phyloP scores from a whole-genome alignment of 2,113 vertebrate genomes.

The Melanerpes aurifrons region DNA sequence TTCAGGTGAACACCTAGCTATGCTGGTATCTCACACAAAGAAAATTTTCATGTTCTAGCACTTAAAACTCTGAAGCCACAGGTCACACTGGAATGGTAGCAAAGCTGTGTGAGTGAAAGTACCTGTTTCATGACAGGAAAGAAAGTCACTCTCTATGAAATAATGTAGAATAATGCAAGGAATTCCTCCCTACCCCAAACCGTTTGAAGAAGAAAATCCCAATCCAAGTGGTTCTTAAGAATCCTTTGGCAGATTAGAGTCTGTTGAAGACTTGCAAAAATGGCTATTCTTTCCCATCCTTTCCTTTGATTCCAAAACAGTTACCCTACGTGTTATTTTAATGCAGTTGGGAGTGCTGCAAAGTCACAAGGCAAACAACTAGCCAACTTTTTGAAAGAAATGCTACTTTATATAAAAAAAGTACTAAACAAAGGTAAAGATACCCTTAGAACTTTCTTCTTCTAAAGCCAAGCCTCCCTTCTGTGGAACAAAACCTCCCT shows the following conservation, averaged over 20 bases:
- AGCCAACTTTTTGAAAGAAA: background rate
- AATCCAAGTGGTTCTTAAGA: background rate
- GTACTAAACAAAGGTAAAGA: background rate
- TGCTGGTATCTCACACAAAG: background rate
- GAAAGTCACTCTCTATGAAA: background rate
- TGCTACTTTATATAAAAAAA: background rate
- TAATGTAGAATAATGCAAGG: background rate
- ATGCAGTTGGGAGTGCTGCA: background rate
- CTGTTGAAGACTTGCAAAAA: background rate
- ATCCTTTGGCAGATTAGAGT: background rate
- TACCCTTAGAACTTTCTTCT: background rate
- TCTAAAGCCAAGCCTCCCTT: background rate
- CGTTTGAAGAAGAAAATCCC: background rate
- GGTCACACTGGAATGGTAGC: background rate
- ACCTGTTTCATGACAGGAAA: background rate
- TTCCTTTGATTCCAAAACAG: background rate
- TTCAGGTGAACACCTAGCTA: background rate
- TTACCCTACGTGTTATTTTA: background rate
- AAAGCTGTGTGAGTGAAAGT: background rate
- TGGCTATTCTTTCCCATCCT: background rate
- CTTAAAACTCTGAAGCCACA: background rate
- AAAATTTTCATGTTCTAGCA: background rate
- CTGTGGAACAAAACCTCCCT: accelerated
- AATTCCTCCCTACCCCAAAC: background rate
- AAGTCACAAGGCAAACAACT: background rate